Base-by-base conservation (phyloP, 2,797 vertebrate species). In the Mormyrus proboscirostris region DNA sequence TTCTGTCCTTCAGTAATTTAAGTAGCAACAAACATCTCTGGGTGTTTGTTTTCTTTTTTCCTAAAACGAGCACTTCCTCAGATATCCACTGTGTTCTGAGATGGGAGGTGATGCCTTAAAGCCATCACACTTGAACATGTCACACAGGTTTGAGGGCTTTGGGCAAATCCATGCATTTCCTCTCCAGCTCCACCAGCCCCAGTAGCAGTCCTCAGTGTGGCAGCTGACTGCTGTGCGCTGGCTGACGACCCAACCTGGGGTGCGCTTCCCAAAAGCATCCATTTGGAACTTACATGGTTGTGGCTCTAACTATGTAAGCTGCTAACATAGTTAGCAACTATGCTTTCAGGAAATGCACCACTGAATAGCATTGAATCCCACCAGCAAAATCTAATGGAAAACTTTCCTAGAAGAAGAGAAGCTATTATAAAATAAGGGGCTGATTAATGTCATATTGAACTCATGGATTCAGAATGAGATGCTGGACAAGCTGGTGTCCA, bases 181-280 rank as follows among this genome's bases (percentile, higher is more conserved):
- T 87, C 10, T 88, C 44, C 83, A 47, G 76, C 69, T 50, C 87
- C 79, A 87, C 33, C 84, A 79, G 25, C 89, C 88, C 86, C 88
- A 62, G 62, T 79, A 89, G 62, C 82, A 73, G 90, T 73, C 88
- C 65, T 89, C 91, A 90, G 50, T 89, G 90, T 85, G 0, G 50
- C 88, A 16, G 22, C 86, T 62, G 86, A 29, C 89, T 86, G 90
- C 90, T 91, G 88, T 83, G 87, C 57, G 16, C 38, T 38, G 90
- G 88, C 91, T 89, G 90, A 91, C 92, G 91, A 69, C 62, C 12
- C 62, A 29, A 29, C 25, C 62, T 14, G 3, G 29, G 25, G 62
- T 33, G 29, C 1, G 1, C 2, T 69, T 69, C 62, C 10, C 25
- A 33, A 33, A 4, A 29, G 62, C 29, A 29, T 25, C 25, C 25